Evolutionary conservation across 2,113 vertebrate species (phyloP).

Genomic region (Nanorana parkeri): DNA sequence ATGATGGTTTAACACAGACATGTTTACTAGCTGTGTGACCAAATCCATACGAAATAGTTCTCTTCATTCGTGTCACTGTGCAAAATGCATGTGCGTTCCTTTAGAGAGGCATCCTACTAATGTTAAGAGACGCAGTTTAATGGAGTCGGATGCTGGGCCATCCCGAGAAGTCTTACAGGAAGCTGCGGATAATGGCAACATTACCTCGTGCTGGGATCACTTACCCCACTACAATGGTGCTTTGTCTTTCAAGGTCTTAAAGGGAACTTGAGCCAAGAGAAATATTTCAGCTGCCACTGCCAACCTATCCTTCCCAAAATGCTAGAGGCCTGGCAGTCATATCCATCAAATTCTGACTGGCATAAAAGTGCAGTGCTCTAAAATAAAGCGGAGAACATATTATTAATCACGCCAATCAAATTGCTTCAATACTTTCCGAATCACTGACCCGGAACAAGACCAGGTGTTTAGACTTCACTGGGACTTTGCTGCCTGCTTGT

Average conservation of each 20-base stretch:
- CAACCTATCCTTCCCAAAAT: no score
- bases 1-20: slow-evolving; percentile 67
- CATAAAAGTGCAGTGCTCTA: no score
- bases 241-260: not conserved
- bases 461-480: no score
- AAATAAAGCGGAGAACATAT: no score
- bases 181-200: slow-evolving; percentile 52
- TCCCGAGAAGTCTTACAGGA: slow-evolving; percentile 20
- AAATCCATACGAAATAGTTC: slow-evolving; percentile 12
- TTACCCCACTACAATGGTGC: not conserved
- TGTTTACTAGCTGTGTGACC: slow-evolving; percentile 47
- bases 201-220: slow-evolving; percentile 11
- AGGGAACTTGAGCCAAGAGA: no score
- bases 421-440: no score
- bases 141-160: slow-evolving; percentile 34
- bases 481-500: no score
- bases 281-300: no score
- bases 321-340: no score
- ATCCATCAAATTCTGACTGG: no score
- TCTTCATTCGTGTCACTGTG: slow-evolving; percentile 46
- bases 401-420: no score
- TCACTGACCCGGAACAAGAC: no score
- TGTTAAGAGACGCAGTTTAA: slow-evolving; percentile 52
- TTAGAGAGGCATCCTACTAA: slow-evolving; percentile 18
- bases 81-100: slow-evolving; percentile 32